Base-by-base conservation (phyloP, 2,888 invertebrate genomes). In the Elegia similella region DNA sequence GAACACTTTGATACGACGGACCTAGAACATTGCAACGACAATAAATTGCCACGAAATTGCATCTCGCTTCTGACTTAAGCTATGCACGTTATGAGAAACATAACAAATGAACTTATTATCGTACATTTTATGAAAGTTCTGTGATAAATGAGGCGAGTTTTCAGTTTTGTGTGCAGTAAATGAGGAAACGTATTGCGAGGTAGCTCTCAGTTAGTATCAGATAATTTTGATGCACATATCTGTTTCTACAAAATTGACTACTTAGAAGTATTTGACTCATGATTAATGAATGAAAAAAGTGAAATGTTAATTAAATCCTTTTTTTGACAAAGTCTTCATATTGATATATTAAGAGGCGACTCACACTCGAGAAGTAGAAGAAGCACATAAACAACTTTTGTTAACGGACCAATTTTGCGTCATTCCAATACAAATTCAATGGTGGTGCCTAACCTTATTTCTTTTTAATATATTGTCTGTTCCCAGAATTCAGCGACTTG, bases 141-240 rank as follows among this genome's bases (percentile, higher is more conserved):
- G 66, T 85, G 83, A 86, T 81, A 82, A 85, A 87, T 82, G 82
- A 80, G 73, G 55, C 59, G 68, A 79, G 78, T 84, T 78, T 70
- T 67, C 72, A 79, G 74, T 80, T 82, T 78, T 75, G 76, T 79
- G 68, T 80, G 75, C 76, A 69, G 66, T 67, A 77, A 78, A 79
- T 67, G 70, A 66, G 69, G 69, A 69, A 76, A 75, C 72, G 72
- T 76, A 73, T 78, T 78, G 73, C 65, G 72, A n/a, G 64, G 61
- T 62, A 62, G 63, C 60, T 60, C 62, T 60, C 60, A 61, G 62
- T 62, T 62, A 59, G 59, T 59, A 62, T 61, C 62, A 59, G 63
- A 63, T 63, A 60, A 48, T 56, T 55, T 68, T 61, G 70, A 60
- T 60, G 56, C 59, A 43, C 16, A 10, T 55, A 16, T 44, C 44